phyloP scores from a whole-genome alignment of 2,888 invertebrate species.

The Acrobasis consociella region DNA sequence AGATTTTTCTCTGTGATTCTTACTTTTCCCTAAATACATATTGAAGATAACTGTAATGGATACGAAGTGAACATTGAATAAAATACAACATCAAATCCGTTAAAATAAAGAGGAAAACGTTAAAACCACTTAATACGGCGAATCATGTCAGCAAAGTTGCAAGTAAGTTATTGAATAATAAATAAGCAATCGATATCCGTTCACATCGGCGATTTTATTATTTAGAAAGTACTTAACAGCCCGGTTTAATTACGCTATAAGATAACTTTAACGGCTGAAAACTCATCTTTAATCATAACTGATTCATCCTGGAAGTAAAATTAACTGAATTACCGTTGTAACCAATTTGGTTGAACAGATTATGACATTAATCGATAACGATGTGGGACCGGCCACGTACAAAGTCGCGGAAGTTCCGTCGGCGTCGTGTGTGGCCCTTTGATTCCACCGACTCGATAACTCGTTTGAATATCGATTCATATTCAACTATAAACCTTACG shows the following conservation, averaged over 20 bases:
- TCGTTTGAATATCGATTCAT: constrained; percentile 24
- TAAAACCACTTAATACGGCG: not conserved
- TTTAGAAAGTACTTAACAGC: constrained; percentile 16
- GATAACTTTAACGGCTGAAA: constrained; percentile 18
- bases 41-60: no score
- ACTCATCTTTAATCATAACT: constrained; percentile 28
- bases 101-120: not conserved
- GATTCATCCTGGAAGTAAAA: constrained; percentile 33
- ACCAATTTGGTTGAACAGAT: constrained; percentile 36
- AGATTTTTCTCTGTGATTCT: no score
- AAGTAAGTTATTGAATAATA: constrained; percentile 9
- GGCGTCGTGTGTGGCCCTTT: constrained; percentile 63
- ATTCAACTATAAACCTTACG: constrained; percentile 22
- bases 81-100: not conserved
- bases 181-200: constrained; percentile 18
- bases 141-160: constrained; percentile 4
- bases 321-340: constrained; percentile 32
- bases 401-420: constrained; percentile 56
- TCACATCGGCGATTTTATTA: constrained; percentile 8
- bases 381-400: constrained; percentile 33
- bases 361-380: constrained; percentile 44
- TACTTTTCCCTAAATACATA: no score
- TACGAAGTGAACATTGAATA: not conserved
- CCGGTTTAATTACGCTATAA: constrained; percentile 18
- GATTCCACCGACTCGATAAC: constrained; percentile 40